These are phyloP conservation scores for Dimorphilus gyrociliatus DNA, from an alignment of 2,888 invertebrate species.

Conservation along the genomic window DNA sequence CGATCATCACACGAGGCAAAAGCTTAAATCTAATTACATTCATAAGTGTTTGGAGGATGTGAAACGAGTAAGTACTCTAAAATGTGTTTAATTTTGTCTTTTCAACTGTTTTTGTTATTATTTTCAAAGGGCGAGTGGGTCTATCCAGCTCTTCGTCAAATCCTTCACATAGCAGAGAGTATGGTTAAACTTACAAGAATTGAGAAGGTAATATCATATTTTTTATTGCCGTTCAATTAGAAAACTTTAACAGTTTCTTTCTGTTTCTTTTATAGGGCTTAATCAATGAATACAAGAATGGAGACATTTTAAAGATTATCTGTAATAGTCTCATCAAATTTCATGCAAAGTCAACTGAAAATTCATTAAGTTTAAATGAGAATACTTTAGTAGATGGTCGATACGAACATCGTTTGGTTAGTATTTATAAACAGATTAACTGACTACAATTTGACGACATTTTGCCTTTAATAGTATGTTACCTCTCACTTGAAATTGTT, in stretches of 20 bases:
- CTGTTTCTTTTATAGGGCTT: slow-evolving; percentile 33
- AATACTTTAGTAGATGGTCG: slow-evolving; percentile 35
- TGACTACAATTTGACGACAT: neutral
- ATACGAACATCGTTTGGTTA: slow-evolving; percentile 38
- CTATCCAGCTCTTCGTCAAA: slow-evolving; percentile 36
- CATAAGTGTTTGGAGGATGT: slow-evolving; percentile 41
- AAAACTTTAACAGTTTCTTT: no score
- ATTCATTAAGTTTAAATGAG: slow-evolving; percentile 20
- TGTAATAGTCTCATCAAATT: slow-evolving; percentile 37
- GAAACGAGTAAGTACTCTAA: slow-evolving; percentile 34
- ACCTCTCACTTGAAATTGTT: slow-evolving; percentile 38
- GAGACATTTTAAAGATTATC: slow-evolving; percentile 38
- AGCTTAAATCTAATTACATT: slow-evolving; percentile 37
- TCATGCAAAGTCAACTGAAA: slow-evolving; percentile 33
- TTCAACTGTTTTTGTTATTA: no score
- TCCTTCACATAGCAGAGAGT: slow-evolving; percentile 37
- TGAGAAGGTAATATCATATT: slow-evolving; percentile 31
- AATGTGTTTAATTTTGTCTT: no score
- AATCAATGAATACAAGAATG: slow-evolving; percentile 37
- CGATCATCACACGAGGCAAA: slow-evolving; percentile 38
- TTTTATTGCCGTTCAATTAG: neutral
- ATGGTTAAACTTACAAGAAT: slow-evolving; percentile 39
- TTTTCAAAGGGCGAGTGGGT: slow-evolving; percentile 34
- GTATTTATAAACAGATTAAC: slow-evolving; percentile 11
- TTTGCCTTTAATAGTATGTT: slow-evolving; percentile 29